Evolutionary conservation across 2,797 vertebrate genomes (phyloP), one percentile per base, ranked within the genome.

Genomic region (Amblyraja radiata): DNA sequence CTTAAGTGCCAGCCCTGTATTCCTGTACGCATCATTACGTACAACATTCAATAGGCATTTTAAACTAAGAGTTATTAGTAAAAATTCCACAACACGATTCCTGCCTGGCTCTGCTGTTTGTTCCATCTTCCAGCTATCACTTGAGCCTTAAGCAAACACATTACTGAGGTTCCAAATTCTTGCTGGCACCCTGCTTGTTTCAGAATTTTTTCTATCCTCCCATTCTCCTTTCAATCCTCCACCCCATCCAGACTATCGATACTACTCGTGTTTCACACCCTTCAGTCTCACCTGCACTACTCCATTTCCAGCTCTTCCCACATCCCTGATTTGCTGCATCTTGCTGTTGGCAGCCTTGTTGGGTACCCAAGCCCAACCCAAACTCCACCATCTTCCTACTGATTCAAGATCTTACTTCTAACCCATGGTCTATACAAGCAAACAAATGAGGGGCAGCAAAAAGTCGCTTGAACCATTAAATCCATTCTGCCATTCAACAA

Each of bases 61-160:
- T 95, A 96, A 96, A 95, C 95, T 94, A 94, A 93, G 93, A 94
- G 95, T 97, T 96, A 96, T 97, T 97, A 97, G 95, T 94, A 94
- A 93, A 94, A 95, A 95, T 97, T 97, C 90, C 96, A 96, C 95
- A 95, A 96, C 96, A 95, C 93, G 94, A 95, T 95, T 96, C 96
- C 36, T 95, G 96, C 95, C 95, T 95, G 95, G 97, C 95, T 95
- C 95, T 93, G 94, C 94, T 95, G 95, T 96, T 97, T 97, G 96
- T 97, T 96, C 95, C 95, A 95, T 95, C 95, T 95, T 94, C 94
- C 94, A 94, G 93, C 93, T 94, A 94, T 93, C 94, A 94, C 94
- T 93, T 65, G 93, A 95, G 94, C 94, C 46, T n/a, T 94, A 94
- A 95, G 93, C 94, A 94, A 93, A 93, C 93, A 94, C 94, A 93